Percentiles rank a stretch among this genome's conserved stretches.
phyloP scores from a whole-genome alignment of 1,140 invertebrate genomes.

The Aphis gossypii region DNA sequence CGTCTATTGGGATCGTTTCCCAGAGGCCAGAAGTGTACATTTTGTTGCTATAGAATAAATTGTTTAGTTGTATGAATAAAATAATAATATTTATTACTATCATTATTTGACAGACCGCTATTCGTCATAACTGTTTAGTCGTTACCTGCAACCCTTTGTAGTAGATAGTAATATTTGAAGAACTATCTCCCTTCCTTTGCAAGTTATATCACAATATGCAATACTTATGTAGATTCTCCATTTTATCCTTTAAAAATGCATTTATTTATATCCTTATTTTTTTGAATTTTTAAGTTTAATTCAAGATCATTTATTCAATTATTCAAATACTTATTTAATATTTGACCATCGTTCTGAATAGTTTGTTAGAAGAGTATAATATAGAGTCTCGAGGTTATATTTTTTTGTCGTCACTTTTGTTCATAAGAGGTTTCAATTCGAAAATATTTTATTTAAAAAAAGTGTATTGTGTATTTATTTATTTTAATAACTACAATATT shows the following conservation, averaged over 20 bases:
- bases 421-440: neutral
- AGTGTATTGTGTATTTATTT: neutral
- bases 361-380: neutral
- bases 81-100: neutral
- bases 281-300: neutral
- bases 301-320: neutral
- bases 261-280: neutral
- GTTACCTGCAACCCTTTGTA: neutral
- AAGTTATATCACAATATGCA: neutral
- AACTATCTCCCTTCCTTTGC: neutral
- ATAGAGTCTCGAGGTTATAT: neutral
- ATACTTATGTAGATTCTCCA: neutral
- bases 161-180: neutral
- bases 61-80: neutral
- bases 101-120: neutral
- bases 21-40: neutral
- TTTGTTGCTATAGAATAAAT: neutral
- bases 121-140: neutral
- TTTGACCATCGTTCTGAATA: too few relatives aligned
- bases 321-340: neutral
- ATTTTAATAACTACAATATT: neutral
- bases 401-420: neutral
- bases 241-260: neutral
- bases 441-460: neutral
- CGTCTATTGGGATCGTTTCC: neutral